Base-by-base conservation (phyloP, 2,888 invertebrate species). In the Epiblema foenella region DNA sequence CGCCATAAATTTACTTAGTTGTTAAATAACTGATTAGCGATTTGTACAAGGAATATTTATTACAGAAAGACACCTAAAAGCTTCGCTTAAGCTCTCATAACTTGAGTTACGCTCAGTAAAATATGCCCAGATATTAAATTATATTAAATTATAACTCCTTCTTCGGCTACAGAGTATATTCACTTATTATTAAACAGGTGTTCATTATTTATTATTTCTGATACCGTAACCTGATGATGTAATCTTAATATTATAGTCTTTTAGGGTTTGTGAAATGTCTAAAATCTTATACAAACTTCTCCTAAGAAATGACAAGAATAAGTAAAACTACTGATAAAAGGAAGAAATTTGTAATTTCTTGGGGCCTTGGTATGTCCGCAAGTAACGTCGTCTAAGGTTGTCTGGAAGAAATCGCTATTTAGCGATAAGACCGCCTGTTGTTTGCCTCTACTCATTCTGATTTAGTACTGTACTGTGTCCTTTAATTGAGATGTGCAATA, bases 21-120 rank as follows among this genome's bases (percentile, higher is more conserved):
- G 24, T 57, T 58, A 69, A 70, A 60, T 60, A 54, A 52, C 56
- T 73, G 64, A 71, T 73, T 59, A 73, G 63, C 59, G 67, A 57
- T 71, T 71, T 67, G 56, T 33, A 37, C n/a, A 17, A 18, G 42
- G 69, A 54, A 71, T 62, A 71, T 67, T 71, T 67, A 71, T 67
- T 46, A 60, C 60, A 56, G 60, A 49, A 56, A 65, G 42, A 33
- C 5, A 18, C 49, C 33, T 12, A 15, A 29, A 56, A 59, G 24
- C 51, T 17, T 39, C n/a, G 33, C 33, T 66, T 46, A 60, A 46
- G 51, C 70, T 57, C 56, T 66, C 56, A 71, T 71, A 66, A 66
- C 56, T 37, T 49, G 42, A 42, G 59, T 54, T 58, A 69, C n/a
- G n/a, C 12, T 24, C 57, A 18, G 24, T 42, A 49, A 37, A 33